Base-by-base conservation (phyloP, 2,113 vertebrate genomes). In the Pituophis catenifer region DNA sequence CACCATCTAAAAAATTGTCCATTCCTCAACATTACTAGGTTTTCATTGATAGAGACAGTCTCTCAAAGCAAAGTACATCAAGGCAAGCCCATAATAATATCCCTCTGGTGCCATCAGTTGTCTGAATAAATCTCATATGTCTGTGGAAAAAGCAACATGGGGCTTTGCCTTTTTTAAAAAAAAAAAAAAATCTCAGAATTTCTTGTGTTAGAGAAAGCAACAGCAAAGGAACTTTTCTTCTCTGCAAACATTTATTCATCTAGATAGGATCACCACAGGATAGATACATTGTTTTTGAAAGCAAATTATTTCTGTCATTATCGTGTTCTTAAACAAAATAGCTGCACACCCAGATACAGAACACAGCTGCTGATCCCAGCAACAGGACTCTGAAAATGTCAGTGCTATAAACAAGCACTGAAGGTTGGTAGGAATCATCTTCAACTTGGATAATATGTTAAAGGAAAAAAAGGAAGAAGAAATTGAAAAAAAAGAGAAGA, bases 71-170 rank as follows among this genome's bases (percentile, higher is more conserved):
- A 92, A 88, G 15, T 92, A 89, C 33, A 89, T 81, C 92, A 89
- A 89, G 86, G 86, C 86, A 88, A 92, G 91, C 44, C 59, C 87
- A 89, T 89, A 92, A 75, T 33, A 92, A 89, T 11, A 53, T 89
- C 92, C 38, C 88, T 81, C 89, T 50, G 21, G 92, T 58, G 53
- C 92, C 65, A 89, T 89, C 81, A 89, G 62, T 89, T 44, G 89
- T 88, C 53, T 75, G 52, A 48, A 92, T 11, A 23, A 24, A 57
- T 85, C 53, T 26, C 65, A 50, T 55, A 88, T n/a, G 88, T 3
- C 44, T 75, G 26, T 50, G 53, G 17, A 85, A 89, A 92, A 53
- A 92, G 29, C 62, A 54, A 55, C 29, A 92, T 10, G 24, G 54
- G 59, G 7, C 75, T 75, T 89, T 58, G 48, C 29, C 24, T 59